Conservation (phyloP, 2,888 invertebrate genomes). For the Xanthostigma xanthostigma region DNA sequence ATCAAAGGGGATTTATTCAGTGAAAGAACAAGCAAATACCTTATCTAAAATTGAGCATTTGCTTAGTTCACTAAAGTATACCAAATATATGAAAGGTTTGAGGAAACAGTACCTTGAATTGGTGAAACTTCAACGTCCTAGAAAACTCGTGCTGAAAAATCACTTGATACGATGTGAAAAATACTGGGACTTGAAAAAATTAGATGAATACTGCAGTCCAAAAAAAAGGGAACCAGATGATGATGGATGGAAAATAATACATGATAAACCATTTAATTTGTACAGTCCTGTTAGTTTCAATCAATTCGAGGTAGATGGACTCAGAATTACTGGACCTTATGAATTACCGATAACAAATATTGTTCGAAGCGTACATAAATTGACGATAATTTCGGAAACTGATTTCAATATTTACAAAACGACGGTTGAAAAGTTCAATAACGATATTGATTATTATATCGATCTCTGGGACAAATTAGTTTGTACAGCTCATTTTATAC, state of each 20-base stretch:
- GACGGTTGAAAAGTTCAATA: background rate
- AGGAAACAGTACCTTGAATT: slow-evolving; percentile 13
- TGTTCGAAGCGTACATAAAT: slow-evolving; percentile 1
- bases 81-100: slow-evolving; percentile 20
- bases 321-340: background rate
- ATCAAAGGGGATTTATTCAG: slow-evolving; percentile 20
- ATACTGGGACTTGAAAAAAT: slow-evolving; percentile 3
- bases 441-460: slow-evolving; percentile 4
- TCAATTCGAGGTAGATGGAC: no score
- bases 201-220: background rate
- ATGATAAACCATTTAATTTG: background rate
- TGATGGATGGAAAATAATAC: background rate
- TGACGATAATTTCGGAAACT: background rate
- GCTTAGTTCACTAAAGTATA: slow-evolving; percentile 19
- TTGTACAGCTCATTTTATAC: slow-evolving; percentile 1
- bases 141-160: background rate
- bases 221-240: background rate
- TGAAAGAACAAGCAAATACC: slow-evolving; percentile 18
- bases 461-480: slow-evolving; percentile 3
- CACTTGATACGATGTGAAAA: slow-evolving; percentile 2
- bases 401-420: background rate
- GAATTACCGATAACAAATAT: background rate
- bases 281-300: background rate
- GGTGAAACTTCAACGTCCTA: background rate
- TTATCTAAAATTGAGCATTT: slow-evolving; percentile 21